These are phyloP conservation scores for Rhamphomyia laevipes DNA, from an alignment of 2,888 invertebrate genomes.

Conservation along the genomic window DNA sequence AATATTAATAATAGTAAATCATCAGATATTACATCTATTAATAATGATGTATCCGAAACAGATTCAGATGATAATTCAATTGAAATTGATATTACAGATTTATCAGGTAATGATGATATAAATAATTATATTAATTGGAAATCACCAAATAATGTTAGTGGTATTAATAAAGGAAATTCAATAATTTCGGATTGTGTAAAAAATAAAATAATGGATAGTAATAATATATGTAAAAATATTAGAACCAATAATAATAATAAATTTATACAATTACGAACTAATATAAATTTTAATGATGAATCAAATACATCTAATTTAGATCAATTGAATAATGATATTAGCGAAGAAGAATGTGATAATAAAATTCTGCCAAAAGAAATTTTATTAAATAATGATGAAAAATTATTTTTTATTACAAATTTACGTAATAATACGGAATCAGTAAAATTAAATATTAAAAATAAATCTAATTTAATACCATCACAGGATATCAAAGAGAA, in stretches of 20 bases:
- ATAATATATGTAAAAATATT: neutral
- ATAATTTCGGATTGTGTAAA: neutral
- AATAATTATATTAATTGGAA: constrained; percentile 16
- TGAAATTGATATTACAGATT: constrained; percentile 37
- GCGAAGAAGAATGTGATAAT: too few species aligned
- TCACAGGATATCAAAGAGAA: too few species aligned
- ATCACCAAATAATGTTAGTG: constrained; percentile 12
- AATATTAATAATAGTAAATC: constrained; percentile 2
- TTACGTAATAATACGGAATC: too few species aligned
- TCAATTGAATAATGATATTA: too few species aligned
- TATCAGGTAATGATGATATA: constrained; percentile 27
- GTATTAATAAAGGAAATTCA: too few species aligned
- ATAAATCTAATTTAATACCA: too few species aligned
- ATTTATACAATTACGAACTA: neutral
- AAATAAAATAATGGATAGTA: neutral
- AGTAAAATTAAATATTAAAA: too few species aligned
- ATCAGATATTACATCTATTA: constrained; percentile 16
- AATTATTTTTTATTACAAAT: too few species aligned
- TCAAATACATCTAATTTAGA: too few species aligned
- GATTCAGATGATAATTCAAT: constrained; percentile 36
- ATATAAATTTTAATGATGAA: too few species aligned
- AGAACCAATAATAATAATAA: neutral
- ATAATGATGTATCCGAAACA: constrained; percentile 16
- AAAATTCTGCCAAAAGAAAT: too few species aligned
- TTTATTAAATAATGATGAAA: too few species aligned